These are phyloP conservation scores for Colinus virginianus DNA, from an alignment of 2,113 vertebrate genomes.

Conservation along the genomic window DNA sequence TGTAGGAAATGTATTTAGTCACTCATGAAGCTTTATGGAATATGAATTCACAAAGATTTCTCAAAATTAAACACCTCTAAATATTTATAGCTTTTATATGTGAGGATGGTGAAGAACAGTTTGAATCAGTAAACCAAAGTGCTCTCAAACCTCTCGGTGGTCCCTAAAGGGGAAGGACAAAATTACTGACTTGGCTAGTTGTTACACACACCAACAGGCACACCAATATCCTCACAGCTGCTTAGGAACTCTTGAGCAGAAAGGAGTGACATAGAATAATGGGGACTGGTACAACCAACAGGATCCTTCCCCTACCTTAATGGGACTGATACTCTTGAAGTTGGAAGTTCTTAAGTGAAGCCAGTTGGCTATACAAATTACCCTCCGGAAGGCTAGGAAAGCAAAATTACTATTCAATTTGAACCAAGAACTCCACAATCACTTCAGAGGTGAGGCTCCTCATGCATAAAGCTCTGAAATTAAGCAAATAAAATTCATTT, in stretches of 20 bases:
- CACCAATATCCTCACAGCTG: fast-evolving
- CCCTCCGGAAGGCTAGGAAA: not conserved
- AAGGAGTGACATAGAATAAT: not conserved
- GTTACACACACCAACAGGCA: not conserved
- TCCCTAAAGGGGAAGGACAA: not conserved
- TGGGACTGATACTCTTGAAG: not conserved
- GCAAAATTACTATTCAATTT: not conserved
- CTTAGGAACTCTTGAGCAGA: not conserved
- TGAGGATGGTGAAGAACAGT: not conserved
- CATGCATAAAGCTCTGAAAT: not conserved
- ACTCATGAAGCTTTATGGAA: not conserved
- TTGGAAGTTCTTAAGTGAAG: not conserved
- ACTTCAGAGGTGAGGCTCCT: not conserved
- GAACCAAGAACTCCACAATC: not conserved
- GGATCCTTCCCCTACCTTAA: not conserved
- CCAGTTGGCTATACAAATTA: not conserved
- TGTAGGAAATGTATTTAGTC: not conserved
- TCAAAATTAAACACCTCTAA: conserved; percentile 17
- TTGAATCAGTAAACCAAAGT: not conserved
- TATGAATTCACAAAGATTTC: not conserved
- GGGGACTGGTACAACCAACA: fast-evolving
- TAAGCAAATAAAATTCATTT: conserved; percentile 33
- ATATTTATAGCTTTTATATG: not conserved
- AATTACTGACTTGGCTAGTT: not conserved
- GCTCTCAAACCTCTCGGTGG: not conserved